These are phyloP conservation scores for Monodelphis domestica DNA, from an alignment of 2,797 vertebrate species.

Conservation along the genomic window DNA sequence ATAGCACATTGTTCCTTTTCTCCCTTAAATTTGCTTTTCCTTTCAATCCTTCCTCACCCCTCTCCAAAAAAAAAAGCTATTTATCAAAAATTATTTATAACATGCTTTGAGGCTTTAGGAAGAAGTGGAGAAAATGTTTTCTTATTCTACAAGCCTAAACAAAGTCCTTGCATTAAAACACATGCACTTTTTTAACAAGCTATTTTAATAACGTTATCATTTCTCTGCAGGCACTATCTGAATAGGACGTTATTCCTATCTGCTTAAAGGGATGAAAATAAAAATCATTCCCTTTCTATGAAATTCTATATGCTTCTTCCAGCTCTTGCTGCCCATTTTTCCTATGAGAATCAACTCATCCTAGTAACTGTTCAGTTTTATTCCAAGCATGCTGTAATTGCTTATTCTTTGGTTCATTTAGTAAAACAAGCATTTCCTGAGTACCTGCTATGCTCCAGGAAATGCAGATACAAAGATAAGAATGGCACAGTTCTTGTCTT, in stretches of 20 bases:
- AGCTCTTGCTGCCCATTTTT: slow-evolving; percentile 8
- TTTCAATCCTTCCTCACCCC: slow-evolving; percentile 13
- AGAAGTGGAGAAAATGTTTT: slow-evolving; percentile 21
- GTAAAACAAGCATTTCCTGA: background rate
- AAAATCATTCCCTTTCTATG: slow-evolving; percentile 52
- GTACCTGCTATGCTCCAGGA: background rate
- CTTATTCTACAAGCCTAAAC: slow-evolving; percentile 18
- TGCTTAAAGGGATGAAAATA: slow-evolving; percentile 72
- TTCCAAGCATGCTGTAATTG: slow-evolving; percentile 8
- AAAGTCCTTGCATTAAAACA: slow-evolving; percentile 46
- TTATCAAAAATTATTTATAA: slow-evolving; percentile 36
- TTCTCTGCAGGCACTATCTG: slow-evolving; percentile 58
- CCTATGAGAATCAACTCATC: background rate
- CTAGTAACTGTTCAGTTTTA: slow-evolving; percentile 35
- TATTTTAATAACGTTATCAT: slow-evolving; percentile 67
- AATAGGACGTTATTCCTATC: slow-evolving; percentile 39
- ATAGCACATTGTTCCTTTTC: slow-evolving; percentile 4
- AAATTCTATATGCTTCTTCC: slow-evolving; percentile 5
- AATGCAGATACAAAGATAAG: background rate
- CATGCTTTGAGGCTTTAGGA: slow-evolving; percentile 51
- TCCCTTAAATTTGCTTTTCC: slow-evolving; percentile 59
- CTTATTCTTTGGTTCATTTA: background rate
- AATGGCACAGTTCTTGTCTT: background rate
- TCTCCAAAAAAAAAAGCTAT: background rate
- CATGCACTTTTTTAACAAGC: background rate